Conservation (phyloP, 2,888 invertebrate genomes). For the Eilema depressum region DNA sequence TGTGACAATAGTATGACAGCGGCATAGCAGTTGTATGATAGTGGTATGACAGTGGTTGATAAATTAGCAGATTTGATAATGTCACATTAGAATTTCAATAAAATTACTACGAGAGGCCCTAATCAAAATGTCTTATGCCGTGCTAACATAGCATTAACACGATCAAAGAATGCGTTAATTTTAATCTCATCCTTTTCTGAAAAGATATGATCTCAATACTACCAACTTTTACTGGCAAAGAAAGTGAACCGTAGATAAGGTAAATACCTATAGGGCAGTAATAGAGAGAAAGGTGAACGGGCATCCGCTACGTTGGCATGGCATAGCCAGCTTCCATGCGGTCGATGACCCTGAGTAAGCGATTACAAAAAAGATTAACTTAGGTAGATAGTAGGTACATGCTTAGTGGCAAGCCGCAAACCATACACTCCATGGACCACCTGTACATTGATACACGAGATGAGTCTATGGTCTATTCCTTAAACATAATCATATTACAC, state of each 20-base stretch:
- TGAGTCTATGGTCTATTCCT: slow-evolving; percentile 5
- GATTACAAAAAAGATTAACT: slow-evolving; percentile 83
- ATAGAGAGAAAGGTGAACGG: slow-evolving; percentile 78
- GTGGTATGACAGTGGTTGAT: no score
- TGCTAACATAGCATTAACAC: no score
- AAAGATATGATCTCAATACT: slow-evolving; percentile 14
- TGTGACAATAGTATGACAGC: no score
- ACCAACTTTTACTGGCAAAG: slow-evolving; percentile 54
- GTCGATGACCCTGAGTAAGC: slow-evolving; percentile 79
- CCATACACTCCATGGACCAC: slow-evolving; percentile 17
- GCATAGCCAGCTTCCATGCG: slow-evolving; percentile 78
- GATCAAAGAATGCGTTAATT: no score
- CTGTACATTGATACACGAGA: slow-evolving; percentile 21
- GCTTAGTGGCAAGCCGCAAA: slow-evolving; percentile 40
- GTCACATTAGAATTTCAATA: no score
- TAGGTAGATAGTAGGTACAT: slow-evolving; percentile 63
- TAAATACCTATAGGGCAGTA: slow-evolving; percentile 70
- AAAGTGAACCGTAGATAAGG: slow-evolving; percentile 58
- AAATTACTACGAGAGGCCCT: no score
- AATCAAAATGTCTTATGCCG: no score
- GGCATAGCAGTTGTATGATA: no score
- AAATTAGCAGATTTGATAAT: no score
- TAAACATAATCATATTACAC: slow-evolving; percentile 11
- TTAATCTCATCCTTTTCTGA: neutral
- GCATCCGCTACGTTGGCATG: slow-evolving; percentile 78